phyloP scores from a whole-genome alignment of 2,888 invertebrate genomes.

The Mechanitis mazaeus region DNA sequence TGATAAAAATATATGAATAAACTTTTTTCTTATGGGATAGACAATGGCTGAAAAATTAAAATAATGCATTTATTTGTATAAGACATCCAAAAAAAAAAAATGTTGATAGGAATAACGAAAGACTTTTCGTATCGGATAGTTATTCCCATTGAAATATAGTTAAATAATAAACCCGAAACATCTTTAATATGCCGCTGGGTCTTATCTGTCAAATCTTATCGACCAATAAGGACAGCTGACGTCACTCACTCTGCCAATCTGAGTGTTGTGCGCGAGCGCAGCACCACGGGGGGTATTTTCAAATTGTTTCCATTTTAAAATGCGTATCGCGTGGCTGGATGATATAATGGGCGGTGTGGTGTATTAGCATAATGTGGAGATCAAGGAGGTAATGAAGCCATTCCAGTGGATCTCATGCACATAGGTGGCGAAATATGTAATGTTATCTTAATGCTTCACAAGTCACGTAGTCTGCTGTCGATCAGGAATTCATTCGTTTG shows the following conservation, averaged over 20 bases:
- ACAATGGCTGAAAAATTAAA: slow-evolving; percentile 5
- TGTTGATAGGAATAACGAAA: slow-evolving; percentile 71
- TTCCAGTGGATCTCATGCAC: slow-evolving; percentile 42
- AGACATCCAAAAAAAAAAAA: slow-evolving; percentile 36
- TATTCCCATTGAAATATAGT: slow-evolving; percentile 60
- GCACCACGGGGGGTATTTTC: slow-evolving; percentile 66
- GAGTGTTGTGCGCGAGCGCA: slow-evolving; percentile 51
- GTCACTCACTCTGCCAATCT: slow-evolving; percentile 75
- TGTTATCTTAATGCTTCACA: slow-evolving; percentile 58
- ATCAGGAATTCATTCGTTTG: slow-evolving; percentile 27
- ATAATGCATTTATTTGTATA: slow-evolving; percentile 12
- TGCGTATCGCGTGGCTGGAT: slow-evolving; percentile 62
- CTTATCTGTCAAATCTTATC: slow-evolving; percentile 75
- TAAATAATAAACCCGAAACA: slow-evolving; percentile 65
- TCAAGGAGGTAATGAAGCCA: slow-evolving; percentile 54
- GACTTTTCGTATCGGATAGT: slow-evolving; percentile 52
- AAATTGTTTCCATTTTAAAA: slow-evolving; percentile 48
- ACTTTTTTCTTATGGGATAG: not conserved
- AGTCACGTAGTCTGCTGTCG: slow-evolving; percentile 51
- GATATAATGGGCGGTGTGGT: slow-evolving; percentile 48
- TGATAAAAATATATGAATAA: not conserved
- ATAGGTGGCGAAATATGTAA: slow-evolving; percentile 59
- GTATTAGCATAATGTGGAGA: slow-evolving; percentile 55
- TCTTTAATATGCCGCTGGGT: slow-evolving; percentile 67
- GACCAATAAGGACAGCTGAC: slow-evolving; percentile 73